Evolutionary conservation across 2,797 vertebrate species (phyloP), one percentile per base, ranked within the genome.

Genomic region (Pseudochaenichthys georgianus): DNA sequence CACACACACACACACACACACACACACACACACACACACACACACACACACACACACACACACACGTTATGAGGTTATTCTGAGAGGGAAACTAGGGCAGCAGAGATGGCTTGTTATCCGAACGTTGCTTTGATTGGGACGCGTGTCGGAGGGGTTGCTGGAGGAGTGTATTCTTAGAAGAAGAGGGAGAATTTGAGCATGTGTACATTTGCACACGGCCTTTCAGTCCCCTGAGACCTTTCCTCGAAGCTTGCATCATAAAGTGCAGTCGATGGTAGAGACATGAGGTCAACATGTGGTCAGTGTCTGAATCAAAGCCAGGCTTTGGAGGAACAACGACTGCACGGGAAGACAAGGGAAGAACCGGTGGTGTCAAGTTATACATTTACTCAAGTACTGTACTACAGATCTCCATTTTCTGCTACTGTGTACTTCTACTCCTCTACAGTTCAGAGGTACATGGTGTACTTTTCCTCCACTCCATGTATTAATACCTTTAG

Each of bases 71-170:
- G 76, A 87, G 73, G 61, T 90, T 89, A 89, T 88, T 86, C 83
- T 70, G 52, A 82, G 80, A 85, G 54, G 73, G 42, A 77, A 91
- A 86, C 77, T 90, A 83, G 90, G 87, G 82, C 88, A 91, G 82
- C 38, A 55, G 86, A 86, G 86, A 91, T 86, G n/a, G 87, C 90
- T 93, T 80, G 84, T 92, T 93, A 94, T 92, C 88, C 31, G 42
- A 73, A 78, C 76, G 88, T 58, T 48, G 65, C 91, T 93, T 92
- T 94, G 91, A 94, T 86, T 84, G 81, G 78, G 85, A 87, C 72
- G 57, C 2, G 17, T 64, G 83, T 84, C 41, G 12, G 71, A 78
- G 83, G 77, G 77, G 79, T 11, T 69, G 77, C 75, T 57, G 70
- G 62, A 79, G 75, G 78, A 87, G 76, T 54, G 75, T 83, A 85